Conservation (phyloP, 1,140 invertebrate genomes). For the Lepidurus apus region DNA sequence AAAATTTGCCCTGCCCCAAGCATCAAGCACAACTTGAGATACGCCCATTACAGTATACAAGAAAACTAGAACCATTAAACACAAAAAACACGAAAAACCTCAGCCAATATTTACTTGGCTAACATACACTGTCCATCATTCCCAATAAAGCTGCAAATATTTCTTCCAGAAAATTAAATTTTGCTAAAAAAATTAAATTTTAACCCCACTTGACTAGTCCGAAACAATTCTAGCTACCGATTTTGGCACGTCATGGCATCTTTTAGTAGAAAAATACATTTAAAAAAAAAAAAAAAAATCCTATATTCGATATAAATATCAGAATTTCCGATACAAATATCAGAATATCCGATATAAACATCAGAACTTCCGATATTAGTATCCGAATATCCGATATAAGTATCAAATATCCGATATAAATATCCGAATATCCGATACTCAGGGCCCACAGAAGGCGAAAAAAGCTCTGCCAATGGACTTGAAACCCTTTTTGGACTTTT, state of each 20-base stretch:
- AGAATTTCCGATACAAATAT: no score
- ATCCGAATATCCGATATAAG: no score
- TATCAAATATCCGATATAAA: neutral
- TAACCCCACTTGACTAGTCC: neutral
- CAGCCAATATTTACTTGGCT: neutral
- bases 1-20: conserved; percentile 5
- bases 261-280: neutral
- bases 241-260: conserved; percentile 1
- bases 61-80: neutral
- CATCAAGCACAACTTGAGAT: conserved; percentile 13
- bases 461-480: neutral
- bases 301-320: no score
- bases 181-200: no score
- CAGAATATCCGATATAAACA: no score
- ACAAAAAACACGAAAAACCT: neutral
- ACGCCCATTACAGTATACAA: conserved; percentile 10
- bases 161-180: no score
- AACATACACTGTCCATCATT: neutral
- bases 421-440: neutral
- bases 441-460: neutral
- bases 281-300: no score
- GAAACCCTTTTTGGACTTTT: neutral
- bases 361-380: no score
- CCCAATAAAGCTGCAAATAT: no score
- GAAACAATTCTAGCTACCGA: neutral